Evolutionary conservation across 2,888 invertebrate species (phyloP).

Genomic region (Rhagium mordax): DNA sequence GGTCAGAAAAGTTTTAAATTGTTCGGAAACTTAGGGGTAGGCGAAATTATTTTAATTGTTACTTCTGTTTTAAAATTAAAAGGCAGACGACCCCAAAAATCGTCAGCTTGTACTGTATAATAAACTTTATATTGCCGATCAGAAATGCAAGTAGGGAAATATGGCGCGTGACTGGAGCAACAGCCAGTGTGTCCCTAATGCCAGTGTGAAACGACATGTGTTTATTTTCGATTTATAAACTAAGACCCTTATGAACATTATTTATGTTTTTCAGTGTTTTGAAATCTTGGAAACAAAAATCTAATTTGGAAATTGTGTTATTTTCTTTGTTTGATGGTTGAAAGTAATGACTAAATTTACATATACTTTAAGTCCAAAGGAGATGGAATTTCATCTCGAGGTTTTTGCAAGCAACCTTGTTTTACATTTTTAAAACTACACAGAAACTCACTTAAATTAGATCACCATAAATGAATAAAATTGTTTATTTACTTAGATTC

Average conservation of each 20-base stretch:
- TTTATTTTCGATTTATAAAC: neutral
- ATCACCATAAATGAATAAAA: slow-evolving; percentile 23
- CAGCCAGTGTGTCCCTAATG: no score
- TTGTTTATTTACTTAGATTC: slow-evolving; percentile 5
- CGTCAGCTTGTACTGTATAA: no score
- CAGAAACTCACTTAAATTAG: slow-evolving; percentile 13
- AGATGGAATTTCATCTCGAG: neutral
- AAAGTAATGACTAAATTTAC: slow-evolving; percentile 10
- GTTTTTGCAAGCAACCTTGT: slow-evolving; percentile 13
- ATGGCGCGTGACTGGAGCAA: no score
- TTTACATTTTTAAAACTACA: slow-evolving; percentile 14
- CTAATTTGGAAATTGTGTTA: slow-evolving; percentile 8
- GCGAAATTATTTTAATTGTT: no score
- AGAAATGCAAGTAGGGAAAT: no score
- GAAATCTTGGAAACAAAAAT: neutral
- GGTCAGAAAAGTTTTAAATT: no score
- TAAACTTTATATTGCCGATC: no score
- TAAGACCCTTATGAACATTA: neutral
- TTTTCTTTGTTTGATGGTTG: slow-evolving; percentile 12
- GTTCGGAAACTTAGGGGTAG: no score
- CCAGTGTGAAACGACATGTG: neutral
- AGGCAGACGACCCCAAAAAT: no score
- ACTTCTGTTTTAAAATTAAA: no score
- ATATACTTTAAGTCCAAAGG: slow-evolving; percentile 11
- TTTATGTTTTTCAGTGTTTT: neutral